Evolutionary conservation across 2,888 invertebrate genomes (phyloP).

Genomic region (Nycteola revayana): DNA sequence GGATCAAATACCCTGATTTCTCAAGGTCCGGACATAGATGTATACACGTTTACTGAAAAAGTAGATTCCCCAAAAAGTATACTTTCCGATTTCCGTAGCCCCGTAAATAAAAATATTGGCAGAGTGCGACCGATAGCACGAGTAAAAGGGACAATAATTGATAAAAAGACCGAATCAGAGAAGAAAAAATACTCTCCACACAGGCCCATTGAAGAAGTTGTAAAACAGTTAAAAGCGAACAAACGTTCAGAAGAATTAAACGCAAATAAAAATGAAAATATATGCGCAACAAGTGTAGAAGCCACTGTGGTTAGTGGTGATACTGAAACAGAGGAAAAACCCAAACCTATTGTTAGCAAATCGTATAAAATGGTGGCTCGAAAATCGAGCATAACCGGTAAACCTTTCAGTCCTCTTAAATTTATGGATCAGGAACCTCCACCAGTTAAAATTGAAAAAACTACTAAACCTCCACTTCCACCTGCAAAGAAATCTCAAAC

Average conservation of each 20-base stretch:
- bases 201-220: constrained; percentile 74
- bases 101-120: constrained; percentile 65
- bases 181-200: constrained; percentile 75
- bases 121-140: constrained; percentile 75
- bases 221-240: constrained; percentile 70
- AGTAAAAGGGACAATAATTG: constrained; percentile 74
- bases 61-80: constrained; percentile 76
- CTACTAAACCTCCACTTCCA: constrained; percentile 39
- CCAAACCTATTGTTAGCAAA: constrained; percentile 71
- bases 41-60: constrained; percentile 75
- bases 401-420: constrained; percentile 73
- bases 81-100: constrained; percentile 67
- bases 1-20: constrained; percentile 56
- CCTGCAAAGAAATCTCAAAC: constrained; percentile 42
- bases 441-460: constrained; percentile 45
- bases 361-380: constrained; percentile 79
- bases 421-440: constrained; percentile 60
- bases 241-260: constrained; percentile 64
- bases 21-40: constrained; percentile 72
- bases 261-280: constrained; percentile 32
- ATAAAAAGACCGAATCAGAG: constrained; percentile 68
- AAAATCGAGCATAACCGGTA: constrained; percentile 76
- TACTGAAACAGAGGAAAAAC: constrained; percentile 53
- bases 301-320: constrained; percentile 33
- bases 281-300: constrained; percentile 36